Conservation (phyloP, 2,888 invertebrate species). For the Sinopyrophorus schimmeli region DNA sequence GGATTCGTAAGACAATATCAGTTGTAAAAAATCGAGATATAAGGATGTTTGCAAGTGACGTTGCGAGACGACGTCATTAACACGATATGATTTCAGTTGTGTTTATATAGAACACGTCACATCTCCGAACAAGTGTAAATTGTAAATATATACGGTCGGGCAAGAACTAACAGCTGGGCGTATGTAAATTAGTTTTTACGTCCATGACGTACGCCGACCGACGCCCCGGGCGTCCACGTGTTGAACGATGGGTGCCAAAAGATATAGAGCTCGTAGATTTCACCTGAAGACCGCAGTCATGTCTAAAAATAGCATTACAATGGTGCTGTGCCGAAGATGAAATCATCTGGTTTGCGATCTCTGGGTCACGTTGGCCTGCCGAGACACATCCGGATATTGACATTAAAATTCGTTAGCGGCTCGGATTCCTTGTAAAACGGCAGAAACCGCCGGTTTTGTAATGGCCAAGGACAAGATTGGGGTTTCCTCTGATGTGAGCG, state of each 20-base stretch:
- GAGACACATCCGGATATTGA: constrained; percentile 30
- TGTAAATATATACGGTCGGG: constrained; percentile 10
- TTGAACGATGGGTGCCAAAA: constrained; percentile 26
- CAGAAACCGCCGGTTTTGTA: background rate
- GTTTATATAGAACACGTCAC: constrained; percentile 28
- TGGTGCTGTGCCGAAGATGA: constrained; percentile 33
- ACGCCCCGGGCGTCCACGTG: constrained; percentile 24
- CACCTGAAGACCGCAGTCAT: constrained; percentile 32
- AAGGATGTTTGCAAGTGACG: constrained; percentile 28
- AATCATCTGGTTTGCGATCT: constrained; percentile 33
- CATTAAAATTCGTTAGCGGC: constrained; percentile 13
- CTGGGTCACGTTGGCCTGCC: constrained; percentile 28
- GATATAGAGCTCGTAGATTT: constrained; percentile 31
- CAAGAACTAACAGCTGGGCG: constrained; percentile 10
- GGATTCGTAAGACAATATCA: too few species aligned
- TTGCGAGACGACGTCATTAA: constrained; percentile 25
- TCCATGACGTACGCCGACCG: constrained; percentile 10
- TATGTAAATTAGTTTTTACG: constrained; percentile 18
- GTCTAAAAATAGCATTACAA: constrained; percentile 35
- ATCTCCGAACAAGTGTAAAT: constrained; percentile 21
- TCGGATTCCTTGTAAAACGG: constrained; percentile 3
- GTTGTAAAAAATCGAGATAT: background rate
- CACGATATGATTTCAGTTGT: constrained; percentile 17
- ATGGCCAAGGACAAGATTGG: constrained; percentile 5
- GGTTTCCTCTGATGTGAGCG: constrained; percentile 27